Evolutionary conservation across 1,140 invertebrate genomes (phyloP), one percentile per base, ranked within the genome.

Genomic region (Drosophila sechellia): DNA sequence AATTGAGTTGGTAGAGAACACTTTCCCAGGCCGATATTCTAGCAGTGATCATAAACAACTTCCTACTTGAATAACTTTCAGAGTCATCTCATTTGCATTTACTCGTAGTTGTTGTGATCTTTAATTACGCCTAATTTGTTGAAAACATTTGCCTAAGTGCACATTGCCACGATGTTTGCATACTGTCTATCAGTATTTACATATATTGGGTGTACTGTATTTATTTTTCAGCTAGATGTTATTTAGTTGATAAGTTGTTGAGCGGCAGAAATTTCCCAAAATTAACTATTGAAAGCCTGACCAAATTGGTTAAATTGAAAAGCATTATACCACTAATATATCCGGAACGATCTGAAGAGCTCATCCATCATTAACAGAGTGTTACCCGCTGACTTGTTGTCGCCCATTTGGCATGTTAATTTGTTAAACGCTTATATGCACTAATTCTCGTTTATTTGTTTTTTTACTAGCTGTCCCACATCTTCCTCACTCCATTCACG

Each of bases 371-470:
- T 70, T 31, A 8, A 37, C 20, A 11, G 45, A 43, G 45, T 52
- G 45, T 68, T 60, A 20, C 46, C 31, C 31, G 52, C n/a, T 43
- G 61, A 65, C 31, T 27, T 22, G 10, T 27, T 22, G 10, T 52
- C 37, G 20, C 31, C 59, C 59, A 64, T 64, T 69, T 15, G 20
- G 42, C 37, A 70, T 70, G 64, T n/a, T 70, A 57, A 70, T 70
- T 49, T 70, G 12, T 11, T 15, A 31, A 70, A 49, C 31, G 35
- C 20, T 20, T 48, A 25, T 70, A 57, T 70, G 20, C 27, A 20
- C 64, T 70, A 70, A 57, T 70, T 70, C 37, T 27, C 6, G 11
- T 35, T 37, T n/a, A 35, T 35, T 70, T 66, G 39, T 34, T 17
- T 40, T 68, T 20, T 34, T 15, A 57, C 12, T 37, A 64, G 37